Base-by-base conservation (phyloP, 1,140 invertebrate species). In the Drosophila suzukii region DNA sequence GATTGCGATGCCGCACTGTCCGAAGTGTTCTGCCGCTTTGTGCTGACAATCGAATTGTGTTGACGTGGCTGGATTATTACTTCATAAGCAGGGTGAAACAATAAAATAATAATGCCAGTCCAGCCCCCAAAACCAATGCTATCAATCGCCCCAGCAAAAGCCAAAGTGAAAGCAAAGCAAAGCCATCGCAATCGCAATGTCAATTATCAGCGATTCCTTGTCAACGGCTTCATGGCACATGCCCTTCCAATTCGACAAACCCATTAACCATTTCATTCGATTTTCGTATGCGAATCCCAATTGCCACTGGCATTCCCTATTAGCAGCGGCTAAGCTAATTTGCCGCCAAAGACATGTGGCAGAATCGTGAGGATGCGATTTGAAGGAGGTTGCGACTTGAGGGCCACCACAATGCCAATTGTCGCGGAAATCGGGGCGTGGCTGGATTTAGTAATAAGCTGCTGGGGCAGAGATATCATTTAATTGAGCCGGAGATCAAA, bases 61-160 rank as follows among this genome's bases (percentile, higher is more conserved):
- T 89, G 84, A 89, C 84, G 85, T 81, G 77, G 84, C 84, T 89
- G 83, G 84, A 89, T 89, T 89, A 89, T 89, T 89, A 89, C 84
- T 89, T 89, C 85, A 89, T 89, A 89, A 81, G 83, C 83, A 80
- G 77, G 75, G 55, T 51, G 61, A 89, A 89, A 89, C 74, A 85
- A 89, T 78, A 71, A 71, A 71, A 71, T 71, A 71, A 71, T 71
- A 71, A 58, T 71, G 47, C 65, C 5, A 27, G 15, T 15, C 61
- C 41, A 12, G 27, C 8, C 32, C 24, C 61, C 41, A n/a, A 34
- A 43, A 11, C 30, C 36, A 50, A 11, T 24, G 27, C 49, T n/a
- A 62, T 34, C 55, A 58, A 59, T 47, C 47, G 47, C 47, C 27
- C 7, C 10, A 3, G 11, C 39, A 50, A 27, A 44, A 44, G 44